A percentile compares a stretch with the other conserved stretches of the same genome.
Conservation (phyloP, 2,797 vertebrate species). For the Chanos chanos region DNA sequence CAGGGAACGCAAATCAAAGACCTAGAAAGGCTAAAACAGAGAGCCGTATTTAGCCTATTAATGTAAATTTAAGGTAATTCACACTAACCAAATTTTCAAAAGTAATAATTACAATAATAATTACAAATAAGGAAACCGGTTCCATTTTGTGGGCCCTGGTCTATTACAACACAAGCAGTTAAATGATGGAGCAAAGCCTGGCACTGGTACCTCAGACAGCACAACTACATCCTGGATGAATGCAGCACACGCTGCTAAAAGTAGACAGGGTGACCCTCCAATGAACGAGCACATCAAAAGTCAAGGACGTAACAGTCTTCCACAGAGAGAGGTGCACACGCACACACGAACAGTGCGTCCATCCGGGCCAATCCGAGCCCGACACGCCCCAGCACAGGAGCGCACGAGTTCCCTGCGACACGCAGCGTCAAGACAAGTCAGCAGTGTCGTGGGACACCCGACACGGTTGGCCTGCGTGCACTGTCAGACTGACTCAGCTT, state of each 20-base stretch:
- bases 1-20: no score
- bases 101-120: no score
- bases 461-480: conserved; percentile 27
- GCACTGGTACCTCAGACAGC: background rate
- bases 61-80: no score
- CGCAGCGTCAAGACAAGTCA: conserved; percentile 19
- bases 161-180: no score
- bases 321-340: conserved; percentile 19
- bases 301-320: conserved; percentile 25
- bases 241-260: background rate
- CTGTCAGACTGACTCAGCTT: conserved; percentile 24
- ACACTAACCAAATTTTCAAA: no score
- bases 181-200: no score
- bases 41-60: no score
- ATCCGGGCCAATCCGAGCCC: conserved; percentile 18
- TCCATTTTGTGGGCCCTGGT: no score
- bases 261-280: conserved; percentile 19
- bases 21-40: no score
- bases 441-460: conserved; percentile 24
- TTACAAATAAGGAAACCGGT: no score
- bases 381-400: conserved; percentile 18
- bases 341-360: conserved; percentile 20
- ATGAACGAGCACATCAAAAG: conserved; percentile 13
- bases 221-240: background rate
- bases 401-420: conserved; percentile 15